These are phyloP conservation scores for Eclectus roratus DNA, from an alignment of 2,113 vertebrate genomes.

Conservation along the genomic window DNA sequence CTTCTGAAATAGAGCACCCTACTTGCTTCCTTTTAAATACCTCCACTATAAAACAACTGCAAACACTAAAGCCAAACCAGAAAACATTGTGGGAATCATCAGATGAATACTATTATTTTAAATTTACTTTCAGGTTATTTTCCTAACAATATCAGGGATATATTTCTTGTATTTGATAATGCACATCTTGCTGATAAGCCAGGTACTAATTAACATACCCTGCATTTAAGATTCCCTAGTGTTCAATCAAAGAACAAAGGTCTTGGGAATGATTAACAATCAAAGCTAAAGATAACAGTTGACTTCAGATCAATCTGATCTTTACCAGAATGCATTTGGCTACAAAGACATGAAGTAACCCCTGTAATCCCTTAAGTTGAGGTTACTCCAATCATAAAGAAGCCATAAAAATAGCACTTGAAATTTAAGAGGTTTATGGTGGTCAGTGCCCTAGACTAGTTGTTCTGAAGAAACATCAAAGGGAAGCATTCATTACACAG, in stretches of 20 bases:
- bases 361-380: slow-evolving; percentile 52
- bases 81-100: neutral
- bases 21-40: neutral
- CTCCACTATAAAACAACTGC: neutral
- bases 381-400: slow-evolving; percentile 39
- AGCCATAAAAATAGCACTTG: slow-evolving; percentile 40
- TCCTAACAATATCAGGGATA: neutral
- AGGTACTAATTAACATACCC: neutral
- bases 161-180: neutral
- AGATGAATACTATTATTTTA: neutral
- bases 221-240: neutral
- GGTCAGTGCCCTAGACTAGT: neutral
- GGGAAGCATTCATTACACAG: neutral
- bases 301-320: slow-evolving; percentile 53
- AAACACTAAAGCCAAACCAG: neutral
- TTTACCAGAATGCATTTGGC: slow-evolving; percentile 48
- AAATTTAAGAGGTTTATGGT: slow-evolving; percentile 46
- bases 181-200: neutral
- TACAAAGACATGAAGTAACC: slow-evolving; percentile 64
- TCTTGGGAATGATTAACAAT: slow-evolving; percentile 28
- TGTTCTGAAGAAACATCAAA: slow-evolving; percentile 21
- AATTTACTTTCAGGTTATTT: neutral
- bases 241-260: slow-evolving; percentile 17
- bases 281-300: slow-evolving; percentile 47
- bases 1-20: neutral